phyloP scores from a whole-genome alignment of 2,888 invertebrate species.

The Falcaria lacertinaria region DNA sequence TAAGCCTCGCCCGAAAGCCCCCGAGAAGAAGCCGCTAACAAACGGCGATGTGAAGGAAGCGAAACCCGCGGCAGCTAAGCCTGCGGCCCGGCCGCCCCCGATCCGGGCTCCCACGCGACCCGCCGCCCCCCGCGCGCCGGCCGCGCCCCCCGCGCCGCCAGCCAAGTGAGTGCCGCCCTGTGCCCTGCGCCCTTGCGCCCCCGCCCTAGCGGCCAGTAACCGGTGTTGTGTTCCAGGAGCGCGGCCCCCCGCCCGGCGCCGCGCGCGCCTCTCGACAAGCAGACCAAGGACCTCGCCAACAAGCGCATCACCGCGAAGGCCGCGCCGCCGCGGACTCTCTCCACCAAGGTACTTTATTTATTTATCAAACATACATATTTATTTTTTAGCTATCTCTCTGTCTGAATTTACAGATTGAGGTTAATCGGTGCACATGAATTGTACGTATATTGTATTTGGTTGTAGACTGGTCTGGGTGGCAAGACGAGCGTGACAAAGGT shows the following conservation, averaged over 20 bases:
- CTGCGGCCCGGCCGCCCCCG: constrained; percentile 25
- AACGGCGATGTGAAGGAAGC: constrained; percentile 77
- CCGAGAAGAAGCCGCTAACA: constrained; percentile 74
- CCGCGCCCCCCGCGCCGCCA: constrained; percentile 21
- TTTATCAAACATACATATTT: not conserved
- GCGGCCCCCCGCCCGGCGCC: constrained; percentile 41
- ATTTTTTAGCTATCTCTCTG: too few species aligned
- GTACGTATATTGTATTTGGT: too few species aligned
- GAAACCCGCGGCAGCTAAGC: constrained; percentile 29
- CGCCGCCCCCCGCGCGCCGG: constrained; percentile 27
- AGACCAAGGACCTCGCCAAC: constrained; percentile 84
- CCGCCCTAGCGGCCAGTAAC: not conserved
- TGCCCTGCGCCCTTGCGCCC: constrained; percentile 22
- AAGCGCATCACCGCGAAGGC: constrained; percentile 81
- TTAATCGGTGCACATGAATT: too few species aligned
- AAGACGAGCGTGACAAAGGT: constrained; percentile 13
- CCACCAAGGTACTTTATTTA: constrained; percentile 47
- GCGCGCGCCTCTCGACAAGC: constrained; percentile 71
- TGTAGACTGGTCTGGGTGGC: not conserved
- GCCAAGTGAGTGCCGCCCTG: constrained; percentile 38
- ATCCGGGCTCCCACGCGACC: constrained; percentile 20
- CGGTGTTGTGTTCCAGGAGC: constrained; percentile 24
- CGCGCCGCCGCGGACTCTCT: constrained; percentile 64
- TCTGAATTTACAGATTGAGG: too few species aligned
- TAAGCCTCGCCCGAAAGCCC: constrained; percentile 30